Percentiles rank a stretch among this genome's conserved stretches.
These are phyloP conservation scores for Cantharis lateralis DNA, from an alignment of 2,888 invertebrate species.

Conservation along the genomic window DNA sequence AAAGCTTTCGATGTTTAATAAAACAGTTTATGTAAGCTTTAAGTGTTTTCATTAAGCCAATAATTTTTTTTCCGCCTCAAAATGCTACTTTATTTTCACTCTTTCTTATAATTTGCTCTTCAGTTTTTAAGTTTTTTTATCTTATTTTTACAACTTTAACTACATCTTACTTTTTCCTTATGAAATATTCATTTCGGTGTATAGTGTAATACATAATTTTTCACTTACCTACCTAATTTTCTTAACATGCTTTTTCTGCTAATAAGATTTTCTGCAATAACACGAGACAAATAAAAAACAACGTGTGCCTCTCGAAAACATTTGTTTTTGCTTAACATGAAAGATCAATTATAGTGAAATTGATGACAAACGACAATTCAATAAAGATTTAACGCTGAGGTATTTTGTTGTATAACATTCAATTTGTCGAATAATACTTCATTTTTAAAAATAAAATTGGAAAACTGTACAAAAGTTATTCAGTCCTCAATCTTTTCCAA, in stretches of 20 bases:
- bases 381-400: not conserved
- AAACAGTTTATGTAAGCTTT: not conserved
- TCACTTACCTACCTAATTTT: not conserved
- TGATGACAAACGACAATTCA: not conserved
- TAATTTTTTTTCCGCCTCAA: not conserved
- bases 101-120: not conserved
- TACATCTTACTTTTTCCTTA: not conserved
- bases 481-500: not conserved
- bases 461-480: not conserved
- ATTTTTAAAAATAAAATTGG: not conserved
- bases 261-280: not conserved
- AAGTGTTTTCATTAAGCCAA: not conserved
- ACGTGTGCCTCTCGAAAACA: not conserved
- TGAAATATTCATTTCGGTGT: not conserved
- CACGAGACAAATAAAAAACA: not conserved
- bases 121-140: not conserved
- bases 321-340: not conserved
- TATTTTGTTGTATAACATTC: not conserved
- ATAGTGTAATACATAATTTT: not conserved
- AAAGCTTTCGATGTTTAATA: constrained; percentile 3
- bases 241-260: not conserved
- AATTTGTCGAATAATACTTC: not conserved
- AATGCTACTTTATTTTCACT: not conserved
- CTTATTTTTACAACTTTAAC: not conserved
- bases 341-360: not conserved